Percentiles rank a stretch among this genome's conserved stretches.
phyloP scores from a whole-genome alignment of 2,113 vertebrate genomes.

The Callopanchax toddi region DNA sequence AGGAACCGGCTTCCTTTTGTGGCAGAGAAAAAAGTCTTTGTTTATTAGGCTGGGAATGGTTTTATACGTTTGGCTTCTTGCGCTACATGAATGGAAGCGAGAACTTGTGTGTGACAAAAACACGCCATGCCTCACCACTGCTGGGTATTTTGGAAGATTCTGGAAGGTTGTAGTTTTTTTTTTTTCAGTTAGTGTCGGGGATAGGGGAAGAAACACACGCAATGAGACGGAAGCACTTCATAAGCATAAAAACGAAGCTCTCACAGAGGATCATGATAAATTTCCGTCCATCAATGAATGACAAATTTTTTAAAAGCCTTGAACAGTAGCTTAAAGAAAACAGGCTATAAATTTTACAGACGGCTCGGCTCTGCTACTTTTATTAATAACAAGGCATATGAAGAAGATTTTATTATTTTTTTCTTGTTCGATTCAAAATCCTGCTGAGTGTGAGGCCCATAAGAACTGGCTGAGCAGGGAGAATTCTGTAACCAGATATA shows the following conservation, averaged over 20 bases:
- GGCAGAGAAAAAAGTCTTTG: constrained; percentile 49
- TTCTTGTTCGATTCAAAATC: constrained; percentile 62
- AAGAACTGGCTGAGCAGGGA: constrained; percentile 58
- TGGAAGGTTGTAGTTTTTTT: constrained; percentile 60
- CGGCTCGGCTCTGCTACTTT: constrained; percentile 40
- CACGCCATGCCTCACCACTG: constrained; percentile 44
- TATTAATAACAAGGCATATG: constrained; percentile 74
- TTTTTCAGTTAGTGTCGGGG: constrained; percentile 51
- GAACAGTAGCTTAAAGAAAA: constrained; percentile 51
- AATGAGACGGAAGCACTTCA: too few species aligned
- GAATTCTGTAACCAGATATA: constrained; percentile 81
- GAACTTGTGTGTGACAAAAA: constrained; percentile 64
- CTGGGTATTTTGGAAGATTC: constrained; percentile 49
- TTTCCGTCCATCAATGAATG: constrained; percentile 26
- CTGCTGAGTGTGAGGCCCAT: constrained; percentile 60
- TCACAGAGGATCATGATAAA: constrained; percentile 11
- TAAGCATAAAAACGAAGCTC: constrained; percentile 43
- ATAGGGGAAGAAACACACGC: too few species aligned
- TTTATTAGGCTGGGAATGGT: constrained; percentile 74
- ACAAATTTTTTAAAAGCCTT: constrained; percentile 36
- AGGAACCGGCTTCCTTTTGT: constrained; percentile 68
- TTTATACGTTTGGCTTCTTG: constrained; percentile 75
- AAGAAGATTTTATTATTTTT: constrained; percentile 44
- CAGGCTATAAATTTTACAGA: constrained; percentile 46
- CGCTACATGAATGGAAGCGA: too few species aligned